Conservation (phyloP, 2,888 invertebrate genomes). For the Eugnorisma glareosa region DNA sequence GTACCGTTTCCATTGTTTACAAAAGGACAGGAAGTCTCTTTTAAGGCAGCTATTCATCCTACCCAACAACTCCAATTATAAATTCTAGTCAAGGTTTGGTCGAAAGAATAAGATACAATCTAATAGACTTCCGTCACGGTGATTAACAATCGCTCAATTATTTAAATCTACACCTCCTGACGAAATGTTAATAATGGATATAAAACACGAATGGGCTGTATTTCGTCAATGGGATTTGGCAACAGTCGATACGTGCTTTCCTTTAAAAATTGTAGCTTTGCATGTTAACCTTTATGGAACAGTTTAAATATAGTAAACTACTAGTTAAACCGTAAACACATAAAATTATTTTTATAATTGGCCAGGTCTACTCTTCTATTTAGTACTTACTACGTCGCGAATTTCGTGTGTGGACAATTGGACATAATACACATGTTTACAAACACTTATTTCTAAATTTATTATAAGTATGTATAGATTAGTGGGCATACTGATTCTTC, state of each 20-base stretch:
- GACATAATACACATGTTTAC: not conserved
- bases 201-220: constrained; percentile 45
- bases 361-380: not conserved
- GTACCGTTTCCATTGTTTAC: not conserved
- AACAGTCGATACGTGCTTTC: constrained; percentile 35
- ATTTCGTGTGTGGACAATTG: not conserved
- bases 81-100: constrained; percentile 40
- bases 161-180: constrained; percentile 50
- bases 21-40: constrained; percentile 9
- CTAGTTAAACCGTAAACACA: constrained; percentile 25
- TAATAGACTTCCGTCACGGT: constrained; percentile 42
- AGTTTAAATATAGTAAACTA: constrained; percentile 40
- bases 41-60: constrained; percentile 5
- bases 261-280: constrained; percentile 42
- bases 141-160: constrained; percentile 38
- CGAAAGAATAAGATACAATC: constrained; percentile 39
- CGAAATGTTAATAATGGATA: constrained; percentile 50
- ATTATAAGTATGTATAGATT: no score
- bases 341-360: constrained; percentile 18
- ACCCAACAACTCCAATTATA: constrained; percentile 14
- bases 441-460: no score
- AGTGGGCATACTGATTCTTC: not conserved
- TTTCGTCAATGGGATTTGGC: constrained; percentile 50
- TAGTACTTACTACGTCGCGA: not conserved
- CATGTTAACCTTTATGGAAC: constrained; percentile 36